These are phyloP conservation scores for Hystrix cristata DNA, from an alignment of 2,113 vertebrate genomes.

Conservation along the genomic window DNA sequence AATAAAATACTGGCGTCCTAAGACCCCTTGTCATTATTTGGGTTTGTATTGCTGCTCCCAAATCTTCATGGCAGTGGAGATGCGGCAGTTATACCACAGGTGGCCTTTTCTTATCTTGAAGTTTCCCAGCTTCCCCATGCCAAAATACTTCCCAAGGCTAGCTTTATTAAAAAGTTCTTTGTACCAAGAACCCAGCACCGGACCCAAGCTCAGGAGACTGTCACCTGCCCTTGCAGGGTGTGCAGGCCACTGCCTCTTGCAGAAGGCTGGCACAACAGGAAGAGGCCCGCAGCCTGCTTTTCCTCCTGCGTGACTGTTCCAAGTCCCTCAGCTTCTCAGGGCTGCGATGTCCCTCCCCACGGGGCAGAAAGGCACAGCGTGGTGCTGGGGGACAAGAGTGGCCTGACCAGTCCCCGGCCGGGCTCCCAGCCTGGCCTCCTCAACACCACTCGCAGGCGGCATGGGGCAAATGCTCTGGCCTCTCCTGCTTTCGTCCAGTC, in stretches of 20 bases:
- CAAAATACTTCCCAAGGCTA: neutral
- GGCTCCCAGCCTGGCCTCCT: neutral
- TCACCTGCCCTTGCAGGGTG: neutral
- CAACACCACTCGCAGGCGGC: rapidly evolving
- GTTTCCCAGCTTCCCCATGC: neutral
- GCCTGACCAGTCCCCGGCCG: neutral
- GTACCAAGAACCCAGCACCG: neutral
- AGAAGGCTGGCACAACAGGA: neutral
- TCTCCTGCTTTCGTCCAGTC: neutral
- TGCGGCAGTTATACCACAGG: neutral
- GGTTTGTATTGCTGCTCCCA: neutral
- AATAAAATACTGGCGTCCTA: neutral
- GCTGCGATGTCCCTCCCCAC: neutral
- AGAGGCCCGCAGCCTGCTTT: neutral
- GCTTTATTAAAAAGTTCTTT: neutral
- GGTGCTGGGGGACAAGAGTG: neutral
- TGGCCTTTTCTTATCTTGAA: neutral
- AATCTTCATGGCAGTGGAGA: neutral
- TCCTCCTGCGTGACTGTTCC: neutral
- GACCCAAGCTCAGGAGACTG: neutral
- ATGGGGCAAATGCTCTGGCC: neutral
- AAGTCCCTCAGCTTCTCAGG: neutral
- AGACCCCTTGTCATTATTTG: neutral
- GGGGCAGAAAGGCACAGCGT: neutral
- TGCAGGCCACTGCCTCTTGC: neutral